phyloP scores from a whole-genome alignment of 2,797 vertebrate species.

The Hydrophis major region DNA sequence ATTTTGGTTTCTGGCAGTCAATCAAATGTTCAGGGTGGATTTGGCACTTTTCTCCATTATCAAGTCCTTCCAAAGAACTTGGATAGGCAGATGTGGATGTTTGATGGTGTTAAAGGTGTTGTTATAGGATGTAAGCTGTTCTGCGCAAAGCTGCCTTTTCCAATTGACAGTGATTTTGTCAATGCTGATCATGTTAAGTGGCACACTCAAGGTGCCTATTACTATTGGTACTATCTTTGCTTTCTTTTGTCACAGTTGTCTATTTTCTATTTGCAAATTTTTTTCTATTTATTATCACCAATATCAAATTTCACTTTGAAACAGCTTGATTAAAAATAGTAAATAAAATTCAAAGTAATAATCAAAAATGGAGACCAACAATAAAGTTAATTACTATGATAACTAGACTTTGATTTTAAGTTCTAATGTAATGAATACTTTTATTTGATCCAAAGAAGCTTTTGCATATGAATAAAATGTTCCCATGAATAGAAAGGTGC shows the following conservation, averaged over 20 bases:
- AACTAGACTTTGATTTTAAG: neutral
- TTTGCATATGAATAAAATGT: neutral
- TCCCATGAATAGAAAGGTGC: neutral
- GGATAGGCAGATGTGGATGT: neutral
- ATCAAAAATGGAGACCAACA: neutral
- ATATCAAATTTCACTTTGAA: neutral
- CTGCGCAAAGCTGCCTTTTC: neutral
- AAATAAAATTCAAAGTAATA: neutral
- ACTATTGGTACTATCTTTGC: neutral
- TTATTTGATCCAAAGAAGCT: neutral
- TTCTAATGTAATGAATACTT: neutral
- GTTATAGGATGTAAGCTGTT: neutral
- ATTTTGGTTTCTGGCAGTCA: neutral
- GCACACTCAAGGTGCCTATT: neutral
- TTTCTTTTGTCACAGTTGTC: neutral
- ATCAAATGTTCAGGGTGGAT: neutral
- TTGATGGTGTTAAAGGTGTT: neutral
- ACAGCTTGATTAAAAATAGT: neutral
- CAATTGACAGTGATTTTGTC: neutral
- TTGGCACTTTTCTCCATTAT: neutral
- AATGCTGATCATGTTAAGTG: neutral
- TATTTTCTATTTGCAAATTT: neutral
- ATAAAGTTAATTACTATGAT: neutral
- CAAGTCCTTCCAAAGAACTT: neutral
- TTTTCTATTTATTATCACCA: neutral